Percentiles rank a stretch among this genome's conserved stretches.
Conservation (phyloP, 2,113 vertebrate genomes). For the Podarcis raffonei region DNA sequence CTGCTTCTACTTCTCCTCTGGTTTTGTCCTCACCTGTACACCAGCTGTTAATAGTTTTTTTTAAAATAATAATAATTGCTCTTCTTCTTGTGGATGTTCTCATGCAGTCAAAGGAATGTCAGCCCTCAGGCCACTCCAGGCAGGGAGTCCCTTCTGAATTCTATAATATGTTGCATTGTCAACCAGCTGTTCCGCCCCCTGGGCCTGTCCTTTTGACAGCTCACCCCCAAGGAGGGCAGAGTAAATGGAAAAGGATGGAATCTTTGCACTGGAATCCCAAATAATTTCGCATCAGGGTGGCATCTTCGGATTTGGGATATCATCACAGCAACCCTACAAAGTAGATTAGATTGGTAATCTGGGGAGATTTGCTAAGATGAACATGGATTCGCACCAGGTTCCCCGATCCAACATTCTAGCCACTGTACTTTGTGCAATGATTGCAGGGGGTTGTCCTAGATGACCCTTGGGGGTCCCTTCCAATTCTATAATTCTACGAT, state of each 20-base stretch:
- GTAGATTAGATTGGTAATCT: neutral
- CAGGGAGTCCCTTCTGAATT: neutral
- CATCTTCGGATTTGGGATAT: neutral
- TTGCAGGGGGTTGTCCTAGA: too few species aligned
- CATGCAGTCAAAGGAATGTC: neutral
- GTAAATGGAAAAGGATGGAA: neutral
- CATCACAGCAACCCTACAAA: neutral
- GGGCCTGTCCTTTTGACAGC: neutral
- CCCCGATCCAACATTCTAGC: neutral
- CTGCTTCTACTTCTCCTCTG: neutral
- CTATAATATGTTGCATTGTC: too few species aligned
- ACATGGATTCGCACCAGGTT: neutral
- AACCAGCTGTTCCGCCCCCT: too few species aligned
- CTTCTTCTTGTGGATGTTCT: too few species aligned
- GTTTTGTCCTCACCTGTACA: neutral
- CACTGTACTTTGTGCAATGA: neutral
- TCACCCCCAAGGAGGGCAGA: neutral
- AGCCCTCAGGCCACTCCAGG: too few species aligned
- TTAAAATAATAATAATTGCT: neutral
- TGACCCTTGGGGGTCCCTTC: too few species aligned
- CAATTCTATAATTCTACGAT: too few species aligned
- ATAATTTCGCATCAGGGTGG: neutral
- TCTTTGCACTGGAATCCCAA: neutral
- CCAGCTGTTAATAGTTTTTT: neutral
- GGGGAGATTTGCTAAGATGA: neutral